Conservation (phyloP, 2,113 vertebrate species). For the Phocoena sinus region DNA sequence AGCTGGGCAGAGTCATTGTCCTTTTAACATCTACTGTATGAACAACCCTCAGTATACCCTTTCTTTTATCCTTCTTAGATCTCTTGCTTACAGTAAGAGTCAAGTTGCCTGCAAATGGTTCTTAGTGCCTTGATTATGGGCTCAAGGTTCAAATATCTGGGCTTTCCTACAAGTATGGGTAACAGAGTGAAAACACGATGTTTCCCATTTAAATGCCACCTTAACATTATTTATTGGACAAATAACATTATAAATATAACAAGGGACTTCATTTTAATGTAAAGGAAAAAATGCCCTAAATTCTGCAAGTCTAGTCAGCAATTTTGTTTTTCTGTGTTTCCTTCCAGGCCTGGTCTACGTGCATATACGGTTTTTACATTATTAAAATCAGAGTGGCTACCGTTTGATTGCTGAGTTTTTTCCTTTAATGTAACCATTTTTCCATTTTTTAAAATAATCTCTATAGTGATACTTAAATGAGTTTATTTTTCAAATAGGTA, state of each 20-base stretch:
- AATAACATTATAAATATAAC: constrained; percentile 32
- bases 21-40: not conserved
- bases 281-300: not conserved
- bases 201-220: not conserved
- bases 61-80: not conserved
- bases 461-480: not conserved
- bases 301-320: not conserved
- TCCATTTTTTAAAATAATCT: not conserved
- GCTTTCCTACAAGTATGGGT: not conserved
- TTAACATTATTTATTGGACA: constrained; percentile 33
- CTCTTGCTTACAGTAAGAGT: not conserved
- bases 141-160: not conserved
- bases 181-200: not conserved
- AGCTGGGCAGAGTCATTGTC: not conserved
- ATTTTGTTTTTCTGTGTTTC: not conserved
- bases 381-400: not conserved
- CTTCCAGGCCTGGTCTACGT: not conserved
- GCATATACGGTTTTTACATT: not conserved
- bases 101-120: not conserved
- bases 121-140: not conserved
- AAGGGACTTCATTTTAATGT: constrained; percentile 2
- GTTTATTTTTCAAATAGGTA: not conserved
- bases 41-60: not conserved
- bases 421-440: not conserved
- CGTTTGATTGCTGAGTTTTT: not conserved